Conservation (phyloP, 2,797 vertebrate species). For the Pseudocheirus occidentalis region DNA sequence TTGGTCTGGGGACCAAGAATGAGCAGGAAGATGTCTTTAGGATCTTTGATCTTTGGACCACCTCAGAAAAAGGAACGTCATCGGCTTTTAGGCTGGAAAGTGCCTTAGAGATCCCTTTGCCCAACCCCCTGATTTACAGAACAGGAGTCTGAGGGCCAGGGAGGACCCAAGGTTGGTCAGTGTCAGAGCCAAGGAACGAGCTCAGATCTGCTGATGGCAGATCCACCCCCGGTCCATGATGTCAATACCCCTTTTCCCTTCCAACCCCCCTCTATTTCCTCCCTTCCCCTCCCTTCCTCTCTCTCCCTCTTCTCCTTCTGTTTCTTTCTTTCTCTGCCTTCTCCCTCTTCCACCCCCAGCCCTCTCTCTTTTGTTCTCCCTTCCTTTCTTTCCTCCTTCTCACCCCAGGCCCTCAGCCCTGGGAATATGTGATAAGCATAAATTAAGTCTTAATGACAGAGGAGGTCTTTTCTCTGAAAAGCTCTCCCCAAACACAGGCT, state of each 20-base stretch:
- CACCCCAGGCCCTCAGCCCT: conserved; percentile 11
- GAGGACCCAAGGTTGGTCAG: neutral
- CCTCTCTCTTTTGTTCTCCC: conserved; percentile 41
- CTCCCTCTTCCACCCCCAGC: neutral
- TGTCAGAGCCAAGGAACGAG: neutral
- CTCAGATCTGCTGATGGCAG: neutral
- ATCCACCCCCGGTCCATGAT: neutral
- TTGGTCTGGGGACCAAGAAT: neutral
- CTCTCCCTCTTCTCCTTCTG: neutral
- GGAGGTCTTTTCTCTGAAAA: conserved; percentile 27
- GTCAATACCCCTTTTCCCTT: neutral
- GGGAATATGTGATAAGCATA: neutral
- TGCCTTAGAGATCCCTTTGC: neutral
- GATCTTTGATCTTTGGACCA: neutral
- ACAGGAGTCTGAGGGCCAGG: neutral
- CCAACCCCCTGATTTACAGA: neutral
- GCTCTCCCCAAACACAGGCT: conserved; percentile 35
- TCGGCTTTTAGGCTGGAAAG: neutral
- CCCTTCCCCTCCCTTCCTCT: conserved; percentile 4
- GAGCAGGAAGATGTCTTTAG: neutral
- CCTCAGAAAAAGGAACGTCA: neutral
- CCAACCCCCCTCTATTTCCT: neutral
- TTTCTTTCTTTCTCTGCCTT: neutral
- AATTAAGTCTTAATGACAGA: conserved; percentile 48
- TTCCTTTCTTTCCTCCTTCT: neutral